These are phyloP conservation scores for Diachasma alloeum DNA, from an alignment of 1,140 invertebrate species.

Conservation along the genomic window DNA sequence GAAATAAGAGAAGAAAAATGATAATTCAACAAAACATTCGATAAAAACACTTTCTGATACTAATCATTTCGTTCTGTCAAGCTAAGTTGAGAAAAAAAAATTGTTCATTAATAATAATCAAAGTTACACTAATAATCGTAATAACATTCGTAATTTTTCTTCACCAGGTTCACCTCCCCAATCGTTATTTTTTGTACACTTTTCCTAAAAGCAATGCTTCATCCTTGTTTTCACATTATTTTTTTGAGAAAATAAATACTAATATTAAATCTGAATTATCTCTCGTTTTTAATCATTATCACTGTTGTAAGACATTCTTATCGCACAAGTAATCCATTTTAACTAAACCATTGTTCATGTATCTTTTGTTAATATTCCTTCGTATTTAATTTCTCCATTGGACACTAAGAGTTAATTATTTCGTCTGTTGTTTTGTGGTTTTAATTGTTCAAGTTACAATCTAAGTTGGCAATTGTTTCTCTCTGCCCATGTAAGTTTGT, in stretches of 20 bases:
- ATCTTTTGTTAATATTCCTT: neutral
- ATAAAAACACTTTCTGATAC: slow-evolving; percentile 51
- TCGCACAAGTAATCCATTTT: neutral
- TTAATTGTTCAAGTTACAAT: slow-evolving; percentile 33
- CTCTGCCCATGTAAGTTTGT: slow-evolving; percentile 56
- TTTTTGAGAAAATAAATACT: slow-evolving; percentile 62
- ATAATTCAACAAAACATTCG: slow-evolving; percentile 41
- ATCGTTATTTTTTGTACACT: slow-evolving; percentile 50
- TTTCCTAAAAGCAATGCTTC: slow-evolving; percentile 54
- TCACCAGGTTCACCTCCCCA: slow-evolving; percentile 29
- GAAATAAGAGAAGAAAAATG: slow-evolving; percentile 22
- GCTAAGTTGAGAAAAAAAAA: slow-evolving; percentile 44
- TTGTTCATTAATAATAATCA: slow-evolving; percentile 43
- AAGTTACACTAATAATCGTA: slow-evolving; percentile 54
- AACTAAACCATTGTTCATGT: slow-evolving; percentile 12
- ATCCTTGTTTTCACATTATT: slow-evolving; percentile 41
- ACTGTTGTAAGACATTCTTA: slow-evolving; percentile 45
- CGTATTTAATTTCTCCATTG: slow-evolving; percentile 8
- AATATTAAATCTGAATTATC: slow-evolving; percentile 62
- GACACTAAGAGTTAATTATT: slow-evolving; percentile 21
- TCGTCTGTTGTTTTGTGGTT: slow-evolving; percentile 25
- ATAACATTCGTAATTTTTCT: slow-evolving; percentile 57
- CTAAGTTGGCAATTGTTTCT: slow-evolving; percentile 53
- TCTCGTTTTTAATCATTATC: slow-evolving; percentile 44
- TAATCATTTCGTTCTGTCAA: slow-evolving; percentile 41